Conservation (phyloP, 2,888 invertebrate species). For the Seladonia tumulorum region DNA sequence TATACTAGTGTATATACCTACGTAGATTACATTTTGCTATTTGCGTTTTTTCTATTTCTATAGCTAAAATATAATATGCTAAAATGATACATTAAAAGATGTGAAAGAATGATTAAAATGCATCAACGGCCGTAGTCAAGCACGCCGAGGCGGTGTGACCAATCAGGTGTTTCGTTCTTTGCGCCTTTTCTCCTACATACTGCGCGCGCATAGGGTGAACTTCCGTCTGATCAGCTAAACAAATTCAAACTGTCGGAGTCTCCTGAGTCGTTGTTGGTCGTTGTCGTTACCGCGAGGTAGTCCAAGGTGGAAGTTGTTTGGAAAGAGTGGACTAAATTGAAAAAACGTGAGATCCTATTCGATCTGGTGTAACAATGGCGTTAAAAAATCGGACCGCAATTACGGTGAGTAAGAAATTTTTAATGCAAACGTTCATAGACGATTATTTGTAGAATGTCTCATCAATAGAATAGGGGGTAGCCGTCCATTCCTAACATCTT, state of each 20-base stretch:
- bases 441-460: slow-evolving; percentile 28
- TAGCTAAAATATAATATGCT: slow-evolving; percentile 86
- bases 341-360: slow-evolving; percentile 29
- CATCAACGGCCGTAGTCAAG: background rate
- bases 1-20: slow-evolving; percentile 91
- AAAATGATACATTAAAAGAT: background rate
- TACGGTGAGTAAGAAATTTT: slow-evolving; percentile 72
- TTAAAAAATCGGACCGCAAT: slow-evolving; percentile 76
- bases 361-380: slow-evolving; percentile 74
- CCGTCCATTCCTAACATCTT: slow-evolving; percentile 74
- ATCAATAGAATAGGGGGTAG: slow-evolving; percentile 65
- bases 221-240: slow-evolving; percentile 72
- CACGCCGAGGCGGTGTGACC: background rate
- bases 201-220: slow-evolving; percentile 46
- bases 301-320: slow-evolving; percentile 63
- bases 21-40: slow-evolving; percentile 96
- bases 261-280: background rate
- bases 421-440: background rate
- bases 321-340: slow-evolving; percentile 48
- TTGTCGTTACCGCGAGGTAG: slow-evolving; percentile 71
- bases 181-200: slow-evolving; percentile 26
- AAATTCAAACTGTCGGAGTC: slow-evolving; percentile 78
- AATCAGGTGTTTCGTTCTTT: background rate
- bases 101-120: background rate
- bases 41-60: slow-evolving; percentile 99